phyloP scores from a whole-genome alignment of 2,888 invertebrate genomes.

The Lutraria lutraria region DNA sequence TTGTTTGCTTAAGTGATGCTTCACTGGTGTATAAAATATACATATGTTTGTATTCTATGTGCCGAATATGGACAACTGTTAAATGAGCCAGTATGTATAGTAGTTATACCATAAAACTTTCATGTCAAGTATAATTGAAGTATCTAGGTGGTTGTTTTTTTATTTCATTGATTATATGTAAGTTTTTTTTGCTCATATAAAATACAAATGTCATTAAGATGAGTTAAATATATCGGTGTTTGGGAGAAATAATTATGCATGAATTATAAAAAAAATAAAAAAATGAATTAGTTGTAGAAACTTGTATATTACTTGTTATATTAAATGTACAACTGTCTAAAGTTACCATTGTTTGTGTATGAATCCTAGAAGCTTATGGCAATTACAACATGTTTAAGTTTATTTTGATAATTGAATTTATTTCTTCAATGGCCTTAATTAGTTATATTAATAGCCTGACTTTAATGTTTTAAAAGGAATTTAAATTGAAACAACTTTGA shows the following conservation, averaged over 20 bases:
- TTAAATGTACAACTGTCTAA: neutral
- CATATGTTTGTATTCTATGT: neutral
- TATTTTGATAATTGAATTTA: no score
- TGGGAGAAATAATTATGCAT: neutral
- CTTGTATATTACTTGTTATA: neutral
- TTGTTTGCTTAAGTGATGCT: neutral
- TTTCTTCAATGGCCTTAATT: no score
- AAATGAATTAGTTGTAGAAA: constrained; percentile 3
- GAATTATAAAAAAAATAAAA: neutral
- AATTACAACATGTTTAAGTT: neutral
- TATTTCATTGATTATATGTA: neutral
- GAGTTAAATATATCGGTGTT: neutral
- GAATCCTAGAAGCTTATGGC: neutral
- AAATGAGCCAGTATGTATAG: neutral
- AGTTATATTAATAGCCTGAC: no score
- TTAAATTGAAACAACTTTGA: neutral
- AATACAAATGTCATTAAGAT: neutral
- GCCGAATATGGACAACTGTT: neutral
- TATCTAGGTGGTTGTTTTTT: neutral
- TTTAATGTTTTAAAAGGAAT: neutral
- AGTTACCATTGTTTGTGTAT: neutral
- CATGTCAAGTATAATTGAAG: neutral
- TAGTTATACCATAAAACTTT: neutral
- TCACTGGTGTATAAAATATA: neutral
- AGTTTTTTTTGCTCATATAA: neutral